These are phyloP conservation scores for Dorcus parallelipipedus DNA, from an alignment of 2,888 invertebrate genomes.

Conservation along the genomic window DNA sequence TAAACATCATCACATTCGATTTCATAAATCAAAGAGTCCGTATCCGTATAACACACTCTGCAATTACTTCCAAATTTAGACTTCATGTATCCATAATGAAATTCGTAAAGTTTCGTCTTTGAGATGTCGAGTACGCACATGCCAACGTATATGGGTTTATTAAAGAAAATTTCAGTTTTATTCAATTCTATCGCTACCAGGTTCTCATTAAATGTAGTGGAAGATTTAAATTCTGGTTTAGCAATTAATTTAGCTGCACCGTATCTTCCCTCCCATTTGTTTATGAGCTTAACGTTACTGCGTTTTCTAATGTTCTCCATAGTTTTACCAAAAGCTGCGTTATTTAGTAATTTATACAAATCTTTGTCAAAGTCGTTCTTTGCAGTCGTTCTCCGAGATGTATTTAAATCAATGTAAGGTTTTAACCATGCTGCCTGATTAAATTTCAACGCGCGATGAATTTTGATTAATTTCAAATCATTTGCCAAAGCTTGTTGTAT, in stretches of 20 bases:
- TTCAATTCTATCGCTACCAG: constrained; percentile 35
- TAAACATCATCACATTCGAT: neutral
- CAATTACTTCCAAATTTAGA: neutral
- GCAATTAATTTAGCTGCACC: constrained; percentile 34
- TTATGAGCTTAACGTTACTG: neutral
- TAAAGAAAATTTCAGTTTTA: constrained; percentile 27
- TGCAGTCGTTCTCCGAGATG: neutral
- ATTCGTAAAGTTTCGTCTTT: constrained; percentile 39
- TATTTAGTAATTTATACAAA: constrained; percentile 2
- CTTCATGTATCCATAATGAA: constrained; percentile 21
- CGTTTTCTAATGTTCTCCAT: constrained; percentile 6
- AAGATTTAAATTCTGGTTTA: constrained; percentile 32
- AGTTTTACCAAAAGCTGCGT: constrained; percentile 6
- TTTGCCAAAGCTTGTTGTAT: constrained; percentile 1
- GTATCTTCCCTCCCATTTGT: constrained; percentile 28
- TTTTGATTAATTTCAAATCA: neutral
- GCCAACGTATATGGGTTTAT: constrained; percentile 41
- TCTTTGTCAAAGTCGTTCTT: neutral
- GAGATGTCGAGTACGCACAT: constrained; percentile 38
- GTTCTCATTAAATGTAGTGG: constrained; percentile 35
- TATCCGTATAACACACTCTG: neutral
- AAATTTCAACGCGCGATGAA: constrained; percentile 4
- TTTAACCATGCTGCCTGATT: constrained; percentile 1
- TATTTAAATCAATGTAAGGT: neutral
- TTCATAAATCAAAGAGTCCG: too few relatives aligned